Evolutionary conservation across 2,797 vertebrate species (phyloP), one percentile per base, ranked within the genome.

Genomic region (Discoglossus pictus): DNA sequence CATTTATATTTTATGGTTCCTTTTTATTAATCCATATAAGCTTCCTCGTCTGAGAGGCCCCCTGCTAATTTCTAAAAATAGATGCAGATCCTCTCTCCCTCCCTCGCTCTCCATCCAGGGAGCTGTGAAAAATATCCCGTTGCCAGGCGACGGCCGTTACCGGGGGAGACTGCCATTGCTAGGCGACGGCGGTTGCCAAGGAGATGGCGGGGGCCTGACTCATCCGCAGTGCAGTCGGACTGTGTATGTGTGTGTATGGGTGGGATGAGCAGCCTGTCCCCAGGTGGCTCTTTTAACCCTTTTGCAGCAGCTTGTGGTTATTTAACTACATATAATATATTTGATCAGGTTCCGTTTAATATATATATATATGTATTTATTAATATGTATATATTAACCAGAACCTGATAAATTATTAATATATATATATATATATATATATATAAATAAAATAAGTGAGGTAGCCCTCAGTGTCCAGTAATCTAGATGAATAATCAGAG

Each of bases 211-310:
- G 40, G 50, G 50, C 40, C 66, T 46, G 50, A 55, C 31, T 70
- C 67, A 62, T 70, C 67, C 51, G 67, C 67, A 70, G 42, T 70
- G 67, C 67, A 62, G 67, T 61, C 40, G 27, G 48, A 68, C 38
- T 2, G 21, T 36, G 52, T 13, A n/a, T 61, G 21, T 39, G 13
- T 48, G 43, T 44, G 43, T 21, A 34, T 21, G 44, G 34, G 21
- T 48, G 40, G 25, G 21, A 52, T 38, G 40, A 36, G 13, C 47
- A 24, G 4, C 18, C 34, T 27, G 56, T 54, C 56, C 39, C 39
- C 46, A 42, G 17, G 38, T 27, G 13, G 20, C 43, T 46, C 12
- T 31, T 4, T 31, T 31, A 31, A 31, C 27, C 10, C 7, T 43
- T 40, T 10, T 39, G 51, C 63, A 18, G 21, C 15, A 4, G 12